Base-by-base conservation (phyloP, 2,113 vertebrate species). In the Sardina pilchardus region DNA sequence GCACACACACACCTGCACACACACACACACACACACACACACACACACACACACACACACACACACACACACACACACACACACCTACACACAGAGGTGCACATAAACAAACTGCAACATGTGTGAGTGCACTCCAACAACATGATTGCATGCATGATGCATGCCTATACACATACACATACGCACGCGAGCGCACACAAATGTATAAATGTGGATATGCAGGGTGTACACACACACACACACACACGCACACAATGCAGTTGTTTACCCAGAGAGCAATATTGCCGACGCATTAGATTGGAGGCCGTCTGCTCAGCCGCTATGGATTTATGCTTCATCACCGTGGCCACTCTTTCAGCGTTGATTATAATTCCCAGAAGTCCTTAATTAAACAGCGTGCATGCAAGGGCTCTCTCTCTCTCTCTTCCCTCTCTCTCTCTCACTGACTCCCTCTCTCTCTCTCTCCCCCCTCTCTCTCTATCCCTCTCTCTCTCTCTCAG, bases 311-410 rank as follows among this genome's bases (percentile, higher is more conserved):
- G 90, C 91, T 87, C 85, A 81, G 83, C 90, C 53, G 90, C 84
- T 92, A 92, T 94, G 89, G 91, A 93, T 94, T 94, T 91, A 92
- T 92, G 91, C 91, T 93, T 91, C 91, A 92, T 94, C 93, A 92
- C 89, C 24, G 44, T 84, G 88, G 90, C 90, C 87, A 93, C 90
- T 93, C 91, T 93, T 90, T 93, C 88, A 91, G 91, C 86, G 88
- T 88, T 94, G 87, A 94, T 95, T 93, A 93, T 92, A 91, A 94
- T 93, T 92, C 92, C 90, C 93, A 91, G 87, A 93, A 93, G 90
- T 87, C 86, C 86, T 93, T 94, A 93, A 94, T 95, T 94, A 94
- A 94, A 92, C 86, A 83, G 50, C 90, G 83, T 67, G 85, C 87
- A 86, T 89, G 82, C 88, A 89, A 90, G 88, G 84, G 83, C 48